These are phyloP conservation scores for Agapornis canus DNA, from an alignment of 2,797 vertebrate species.

Conservation along the genomic window DNA sequence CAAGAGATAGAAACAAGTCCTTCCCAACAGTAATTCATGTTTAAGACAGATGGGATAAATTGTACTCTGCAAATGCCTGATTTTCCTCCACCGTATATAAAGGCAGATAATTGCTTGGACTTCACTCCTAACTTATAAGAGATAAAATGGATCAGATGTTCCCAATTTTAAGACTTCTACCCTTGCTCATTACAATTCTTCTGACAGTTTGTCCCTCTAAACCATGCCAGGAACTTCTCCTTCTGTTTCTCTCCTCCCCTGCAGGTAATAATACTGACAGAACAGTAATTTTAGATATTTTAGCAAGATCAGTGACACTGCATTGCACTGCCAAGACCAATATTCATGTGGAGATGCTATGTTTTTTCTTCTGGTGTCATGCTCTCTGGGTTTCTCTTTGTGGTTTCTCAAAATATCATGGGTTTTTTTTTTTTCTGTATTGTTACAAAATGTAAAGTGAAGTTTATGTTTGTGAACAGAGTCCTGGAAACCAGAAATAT, in stretches of 20 bases:
- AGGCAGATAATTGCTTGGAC: background rate
- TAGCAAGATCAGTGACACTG: background rate
- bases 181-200: background rate
- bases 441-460: conserved; percentile 45
- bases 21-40: background rate
- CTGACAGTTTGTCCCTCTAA: background rate
- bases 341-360: conserved; percentile 24
- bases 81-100: background rate
- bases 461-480: conserved; percentile 39
- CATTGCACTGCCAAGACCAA: conserved; percentile 48
- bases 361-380: conserved; percentile 40
- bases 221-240: background rate
- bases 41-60: background rate
- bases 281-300: conserved; percentile 33
- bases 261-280: conserved; percentile 4
- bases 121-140: background rate
- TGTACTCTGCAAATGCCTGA: background rate
- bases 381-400: background rate
- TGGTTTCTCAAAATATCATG: background rate
- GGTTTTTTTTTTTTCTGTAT: background rate
- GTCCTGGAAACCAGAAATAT: conserved; percentile 24
- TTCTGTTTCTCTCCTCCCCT: background rate
- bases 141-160: background rate
- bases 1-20: background rate
- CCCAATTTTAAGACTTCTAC: background rate